Base-by-base conservation (phyloP, 2,888 invertebrate species). In the Eilema caniola region DNA sequence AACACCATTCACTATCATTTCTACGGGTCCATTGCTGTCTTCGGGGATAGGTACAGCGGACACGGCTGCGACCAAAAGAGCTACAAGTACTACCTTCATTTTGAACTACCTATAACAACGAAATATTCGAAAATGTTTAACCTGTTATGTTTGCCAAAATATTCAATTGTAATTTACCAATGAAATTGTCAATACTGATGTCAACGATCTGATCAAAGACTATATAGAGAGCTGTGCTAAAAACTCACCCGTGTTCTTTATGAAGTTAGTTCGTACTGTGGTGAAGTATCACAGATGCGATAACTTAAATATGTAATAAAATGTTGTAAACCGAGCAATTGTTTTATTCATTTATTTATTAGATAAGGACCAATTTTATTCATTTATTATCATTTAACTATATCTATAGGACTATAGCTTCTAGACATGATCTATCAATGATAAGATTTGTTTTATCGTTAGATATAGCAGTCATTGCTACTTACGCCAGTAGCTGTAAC, bases 21-120 rank as follows among this genome's bases (percentile, higher is more conserved):
- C 90, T 2, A 92, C 89, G 1, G 88, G 83, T 0, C 87, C 88
- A 14, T 82, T 82, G 5, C 85, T 88, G 5, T 88, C 86, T 25
- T 83, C 82, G 8, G 86, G 84, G 3, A 83, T 59, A 0, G 94
- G 92, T 8, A 82, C 80, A 25, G 91, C 89, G 37, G 86, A 72
- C 24, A 89, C 92, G 5, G 83, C 85, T 66, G 87, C 91, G 75
- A 92, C 86, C 70, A 93, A 88, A 24, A 93, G 68, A 68, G 89
- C 83, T 66, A 94, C 73, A 63, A 92, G 69, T 31, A 92, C 78
- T 37, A 90, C 72, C 83, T 92, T 92, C 94, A 94, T 93, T 70
- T 81, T 86, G 23, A 73, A 63, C 69, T 59, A 81, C 74, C 90
- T 91, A 77, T 56, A 88, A 65, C 33, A 70, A 61, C n/a, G 28